Conservation (phyloP, 2,888 invertebrate species). For the Phymatocera aterrima region DNA sequence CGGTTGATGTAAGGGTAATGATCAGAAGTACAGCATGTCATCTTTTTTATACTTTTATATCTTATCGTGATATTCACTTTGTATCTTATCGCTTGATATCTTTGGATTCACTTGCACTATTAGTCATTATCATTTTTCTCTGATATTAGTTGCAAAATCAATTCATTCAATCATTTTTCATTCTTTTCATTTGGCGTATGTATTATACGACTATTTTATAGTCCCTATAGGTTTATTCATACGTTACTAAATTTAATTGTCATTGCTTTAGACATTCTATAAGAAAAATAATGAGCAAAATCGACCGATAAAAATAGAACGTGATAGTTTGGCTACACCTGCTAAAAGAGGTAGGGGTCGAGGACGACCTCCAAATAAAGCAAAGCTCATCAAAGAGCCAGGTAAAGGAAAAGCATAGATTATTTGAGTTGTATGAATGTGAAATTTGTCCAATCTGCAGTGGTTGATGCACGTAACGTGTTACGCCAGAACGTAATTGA, state of each 20-base stretch:
- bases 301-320: constrained; percentile 56
- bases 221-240: neutral
- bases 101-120: neutral
- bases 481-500: neutral
- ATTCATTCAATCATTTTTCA: neutral
- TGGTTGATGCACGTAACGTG: no score
- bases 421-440: constrained; percentile 2
- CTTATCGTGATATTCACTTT: neutral
- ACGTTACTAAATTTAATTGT: constrained; percentile 11
- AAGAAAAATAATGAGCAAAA: constrained; percentile 65
- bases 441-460: neutral
- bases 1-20: constrained; percentile 55
- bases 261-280: constrained; percentile 64
- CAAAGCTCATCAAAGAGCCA: constrained; percentile 70
- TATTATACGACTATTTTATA: neutral
- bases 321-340: constrained; percentile 54
- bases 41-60: neutral
- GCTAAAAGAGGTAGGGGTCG: constrained; percentile 60
- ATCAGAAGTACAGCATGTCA: constrained; percentile 15
- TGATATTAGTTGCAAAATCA: neutral
- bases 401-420: constrained; percentile 58
- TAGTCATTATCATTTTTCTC: neutral
- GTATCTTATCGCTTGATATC: no score
- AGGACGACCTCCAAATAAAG: constrained; percentile 51
- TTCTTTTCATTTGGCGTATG: no score